A percentile compares a stretch with the other conserved stretches of the same genome.
phyloP scores from a whole-genome alignment of 2,888 invertebrate species.

The Drosophila neotestacea region DNA sequence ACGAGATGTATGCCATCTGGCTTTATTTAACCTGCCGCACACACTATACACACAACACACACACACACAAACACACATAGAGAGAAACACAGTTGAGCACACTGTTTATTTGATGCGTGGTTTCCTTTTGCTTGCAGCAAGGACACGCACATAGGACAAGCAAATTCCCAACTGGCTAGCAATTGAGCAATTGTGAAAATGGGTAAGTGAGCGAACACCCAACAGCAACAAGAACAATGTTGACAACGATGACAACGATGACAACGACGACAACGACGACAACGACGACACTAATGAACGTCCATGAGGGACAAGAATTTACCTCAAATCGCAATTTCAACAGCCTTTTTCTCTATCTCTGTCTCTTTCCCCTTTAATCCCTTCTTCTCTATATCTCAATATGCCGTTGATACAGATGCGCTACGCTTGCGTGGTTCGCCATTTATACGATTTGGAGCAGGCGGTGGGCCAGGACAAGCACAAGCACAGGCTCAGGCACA shows the following conservation, averaged over 20 bases:
- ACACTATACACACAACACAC: constrained; percentile 12
- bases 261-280: constrained; percentile 6
- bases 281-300: constrained; percentile 42
- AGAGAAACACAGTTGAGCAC: constrained; percentile 8
- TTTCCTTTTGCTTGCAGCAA: constrained; percentile 50
- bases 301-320: constrained; percentile 28
- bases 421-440: constrained; percentile 89
- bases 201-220: constrained; percentile 60
- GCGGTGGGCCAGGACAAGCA: constrained; percentile 49
- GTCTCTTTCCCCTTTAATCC: neutral
- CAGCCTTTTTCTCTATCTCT: neutral
- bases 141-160: constrained; percentile 50
- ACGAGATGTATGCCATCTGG: constrained; percentile 10
- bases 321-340: constrained; percentile 27
- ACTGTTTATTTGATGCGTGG: constrained; percentile 46
- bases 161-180: constrained; percentile 62
- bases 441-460: constrained; percentile 86
- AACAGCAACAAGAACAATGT: neutral
- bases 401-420: constrained; percentile 68
- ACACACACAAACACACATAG: constrained; percentile 9
- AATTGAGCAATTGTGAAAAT: constrained; percentile 68
- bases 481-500: constrained; percentile 19
- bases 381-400: neutral
- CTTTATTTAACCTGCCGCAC: constrained; percentile 55
- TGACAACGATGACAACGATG: neutral